Conservation (phyloP, 2,797 vertebrate species). For the Miichthys miiuy region DNA sequence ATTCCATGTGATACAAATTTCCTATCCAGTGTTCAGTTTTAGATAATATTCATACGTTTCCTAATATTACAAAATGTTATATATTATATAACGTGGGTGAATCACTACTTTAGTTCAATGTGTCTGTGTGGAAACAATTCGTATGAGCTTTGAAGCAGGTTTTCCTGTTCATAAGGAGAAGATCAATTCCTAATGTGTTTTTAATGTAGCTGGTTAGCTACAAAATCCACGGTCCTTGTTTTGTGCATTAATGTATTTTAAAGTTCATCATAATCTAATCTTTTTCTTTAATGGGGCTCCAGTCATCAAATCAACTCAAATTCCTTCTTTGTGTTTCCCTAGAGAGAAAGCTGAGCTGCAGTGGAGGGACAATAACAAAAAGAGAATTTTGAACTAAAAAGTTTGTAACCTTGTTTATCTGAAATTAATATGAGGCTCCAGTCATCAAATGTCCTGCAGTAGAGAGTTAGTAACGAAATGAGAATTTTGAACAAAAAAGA, state of each 20-base stretch:
- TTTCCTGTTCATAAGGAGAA: neutral
- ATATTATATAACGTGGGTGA: neutral
- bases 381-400: constrained; percentile 5
- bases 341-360: neutral
- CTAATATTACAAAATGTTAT: neutral
- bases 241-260: neutral
- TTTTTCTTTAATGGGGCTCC: no score
- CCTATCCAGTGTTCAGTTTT: neutral
- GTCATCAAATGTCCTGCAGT: neutral
- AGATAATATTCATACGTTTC: neutral
- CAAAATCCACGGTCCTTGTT: neutral
- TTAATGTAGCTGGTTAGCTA: neutral
- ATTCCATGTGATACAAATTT: neutral
- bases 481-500: neutral
- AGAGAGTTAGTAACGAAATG: neutral
- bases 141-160: neutral
- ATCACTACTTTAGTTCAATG: neutral
- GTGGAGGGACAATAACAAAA: neutral
- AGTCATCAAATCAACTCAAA: neutral
- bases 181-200: neutral
- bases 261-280: neutral
- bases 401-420: neutral
- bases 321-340: neutral
- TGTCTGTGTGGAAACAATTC: neutral
- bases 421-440: neutral